Conservation (phyloP, 1,140 invertebrate species). For the Venturia canescens region DNA sequence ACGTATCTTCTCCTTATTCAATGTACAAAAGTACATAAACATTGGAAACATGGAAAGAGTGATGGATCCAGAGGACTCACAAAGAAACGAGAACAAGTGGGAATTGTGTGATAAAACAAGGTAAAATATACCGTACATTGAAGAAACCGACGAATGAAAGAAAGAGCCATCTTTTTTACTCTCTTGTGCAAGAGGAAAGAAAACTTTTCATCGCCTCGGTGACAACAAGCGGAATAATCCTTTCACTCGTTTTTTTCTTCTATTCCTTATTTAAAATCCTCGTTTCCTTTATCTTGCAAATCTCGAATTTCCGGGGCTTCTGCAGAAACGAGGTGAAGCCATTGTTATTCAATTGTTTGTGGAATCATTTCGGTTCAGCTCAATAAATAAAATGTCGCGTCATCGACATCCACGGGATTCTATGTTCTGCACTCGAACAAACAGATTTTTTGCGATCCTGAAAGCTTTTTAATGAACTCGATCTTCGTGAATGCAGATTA, state of each 20-base stretch:
- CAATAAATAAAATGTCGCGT: neutral
- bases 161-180: neutral
- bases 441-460: too few relatives aligned
- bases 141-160: neutral
- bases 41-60: neutral
- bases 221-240: slow-evolving; percentile 18
- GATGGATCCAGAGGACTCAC: neutral
- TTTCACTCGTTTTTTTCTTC: neutral
- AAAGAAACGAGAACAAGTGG: neutral
- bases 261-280: neutral
- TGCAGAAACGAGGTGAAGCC: too few relatives aligned
- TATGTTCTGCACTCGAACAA: too few relatives aligned
- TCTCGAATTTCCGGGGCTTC: neutral
- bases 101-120: neutral
- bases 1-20: neutral
- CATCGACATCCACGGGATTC: neutral
- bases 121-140: neutral
- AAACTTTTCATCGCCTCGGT: neutral
- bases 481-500: too few relatives aligned
- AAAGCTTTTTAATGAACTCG: too few relatives aligned
- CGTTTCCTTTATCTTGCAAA: neutral
- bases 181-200: neutral
- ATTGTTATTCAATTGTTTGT: too few relatives aligned
- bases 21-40: neutral
- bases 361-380: too few relatives aligned